Base-by-base conservation (phyloP, 2,797 vertebrate species). In the Aselliscus stoliczkanus region DNA sequence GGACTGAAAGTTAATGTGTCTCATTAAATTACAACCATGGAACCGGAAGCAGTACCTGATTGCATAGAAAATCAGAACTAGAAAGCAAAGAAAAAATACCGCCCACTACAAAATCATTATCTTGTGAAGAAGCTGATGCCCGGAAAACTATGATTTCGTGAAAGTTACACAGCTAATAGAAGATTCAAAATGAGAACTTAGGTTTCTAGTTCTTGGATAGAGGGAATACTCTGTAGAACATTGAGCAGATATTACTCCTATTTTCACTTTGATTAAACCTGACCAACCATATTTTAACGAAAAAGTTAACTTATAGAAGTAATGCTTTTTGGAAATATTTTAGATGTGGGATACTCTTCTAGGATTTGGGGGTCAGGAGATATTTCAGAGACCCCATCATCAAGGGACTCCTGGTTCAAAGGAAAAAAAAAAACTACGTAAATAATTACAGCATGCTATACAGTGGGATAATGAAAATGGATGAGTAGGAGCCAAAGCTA, bases 1-100 rank as follows among this genome's bases (percentile, higher is more conserved):
- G 88, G 23, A 50, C 77, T 88, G 50, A 90, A 79, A 94, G 67
- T 88, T 97, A 95, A 94, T 93, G 83, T 94, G 91, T 79, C 88
- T 97, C 85, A 95, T 94, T 96, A 95, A 96, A 96, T 96, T 79
- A 96, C 27, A 29, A 67, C 88, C 54, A 58, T 14, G 27, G 52
- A 97, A 14, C 14, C n/a, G n/a, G n/a, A n/a, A 50, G 47, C 14
- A 75, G n/a, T 58, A 79, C 62, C 79, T 50, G 29, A 23, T 88
- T 50, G 2, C 44, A 85, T 0, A 95, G 58, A 67, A 94, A 92
- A 34, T 65, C 5, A 34, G 69, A 96, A 79, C 27, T 52, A 67
- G 34, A 93, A 69, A 34, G 88, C 6, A 2, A 27, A 88, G 37
- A 83, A 47, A 93, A 90, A 83, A 80, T n/a, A 87, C 42, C 14